Evolutionary conservation across 2,797 vertebrate species (phyloP), one percentile per base, ranked within the genome.

Genomic region (Petrocephalus schoutedeni): DNA sequence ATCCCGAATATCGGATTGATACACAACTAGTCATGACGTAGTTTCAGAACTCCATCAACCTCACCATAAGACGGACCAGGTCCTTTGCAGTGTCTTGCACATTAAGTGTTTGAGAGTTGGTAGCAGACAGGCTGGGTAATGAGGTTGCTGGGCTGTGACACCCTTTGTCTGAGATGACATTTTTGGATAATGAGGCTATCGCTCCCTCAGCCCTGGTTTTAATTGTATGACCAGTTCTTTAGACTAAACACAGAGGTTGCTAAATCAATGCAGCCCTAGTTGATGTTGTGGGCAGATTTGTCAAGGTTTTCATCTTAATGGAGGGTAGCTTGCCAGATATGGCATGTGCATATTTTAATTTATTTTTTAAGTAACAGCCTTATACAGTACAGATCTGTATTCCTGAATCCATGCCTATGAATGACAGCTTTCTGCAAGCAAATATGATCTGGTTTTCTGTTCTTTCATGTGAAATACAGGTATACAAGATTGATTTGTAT

Each of bases 131-230:
- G 28, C 84, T 85, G 53, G 64, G 23, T 85, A 58, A 85, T 57
- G 84, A 57, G 56, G 23, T 58, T 85, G 84, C 53, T 19, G 19
- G 84, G 84, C 56, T 41, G 23, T 58, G 16, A 23, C 56, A 58
- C 12, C 23, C 84, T 85, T 85, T 85, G 80, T 83, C 80, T 83
- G 45, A 83, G 80, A 28, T 0, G 49, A 83, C 80, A 83, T 83
- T 83, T 49, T 21, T 14, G 80, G 80, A 83, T 83, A 83, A 83
- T 51, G 84, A 85, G 53, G 54, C 28, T 85, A 54, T 85, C 53
- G 21, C 84, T 58, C 56, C 16, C 7, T 58, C 53, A 58, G 83
- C 51, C 56, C 53, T 59, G 84, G 28, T 45, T 85, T 85, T 85
- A 85, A 85, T 85, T 57, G 53, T 57, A 85, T 41, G 56, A 19